Evolutionary conservation across 2,888 invertebrate species (phyloP), one percentile per base, ranked within the genome.

Genomic region (Meteorus colon): DNA sequence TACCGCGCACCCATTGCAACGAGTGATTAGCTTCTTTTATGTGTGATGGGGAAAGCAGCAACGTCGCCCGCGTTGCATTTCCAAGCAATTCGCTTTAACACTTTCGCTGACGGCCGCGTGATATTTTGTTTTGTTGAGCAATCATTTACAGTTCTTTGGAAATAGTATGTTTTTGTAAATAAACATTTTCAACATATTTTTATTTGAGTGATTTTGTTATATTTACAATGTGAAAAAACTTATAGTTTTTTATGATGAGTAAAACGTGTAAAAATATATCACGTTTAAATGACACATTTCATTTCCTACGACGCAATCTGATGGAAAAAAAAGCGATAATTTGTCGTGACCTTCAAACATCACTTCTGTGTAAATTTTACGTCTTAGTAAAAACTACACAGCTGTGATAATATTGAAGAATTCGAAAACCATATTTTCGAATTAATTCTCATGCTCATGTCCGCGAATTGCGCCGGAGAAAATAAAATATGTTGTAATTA

Each of bases 21-120:
- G 55, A 75, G 65, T 70, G 75, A 75, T 75, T 75, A 70, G 70
- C 41, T 65, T 70, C 68, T 51, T 74, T 75, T n/a, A 73, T 72
- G 51, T 68, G 31, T 48, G 55, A 55, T 55, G 72, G 76, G 62
- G 76, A 76, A 76, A 76, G 76, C 70, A 75, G 70, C 31, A 66
- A 73, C 75, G 51, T 59, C 55, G 66, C 51, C 55, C 63, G 31
- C 71, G 60, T 60, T 73, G 76, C 45, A 72, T 76, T 73, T 73
- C 60, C 62, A 19, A 70, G 68, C 72, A 76, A 76, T 73, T 76
- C 48, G 62, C 72, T 72, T 29, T 60, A 76, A 76, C 67, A 76
- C 76, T 76, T 76, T 76, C 76, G 72, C 76, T 76, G 59, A 69
- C 72, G 71, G 55, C 70, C 14, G 34, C 63, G 65, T 62, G 62